A percentile compares a stretch with the other conserved stretches of the same genome.
These are phyloP conservation scores for Disparrhopalites patrizii DNA, from an alignment of 2,888 invertebrate species.

Conservation along the genomic window DNA sequence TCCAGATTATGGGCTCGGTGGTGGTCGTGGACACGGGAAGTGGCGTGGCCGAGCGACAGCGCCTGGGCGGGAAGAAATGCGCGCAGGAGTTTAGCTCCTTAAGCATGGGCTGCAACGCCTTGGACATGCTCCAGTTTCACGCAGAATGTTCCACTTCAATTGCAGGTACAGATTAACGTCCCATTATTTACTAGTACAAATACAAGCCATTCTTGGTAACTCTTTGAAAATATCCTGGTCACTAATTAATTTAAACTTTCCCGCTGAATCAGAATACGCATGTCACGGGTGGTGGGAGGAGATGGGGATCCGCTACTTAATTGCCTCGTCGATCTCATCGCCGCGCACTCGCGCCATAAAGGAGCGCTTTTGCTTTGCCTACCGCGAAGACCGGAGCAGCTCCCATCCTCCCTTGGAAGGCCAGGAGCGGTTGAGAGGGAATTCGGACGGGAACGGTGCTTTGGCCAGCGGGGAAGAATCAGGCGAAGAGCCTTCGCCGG, in stretches of 20 bases:
- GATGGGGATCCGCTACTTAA: slow-evolving; percentile 39
- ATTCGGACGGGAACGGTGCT: neutral
- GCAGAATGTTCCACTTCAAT: slow-evolving; percentile 17
- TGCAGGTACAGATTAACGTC: slow-evolving; percentile 20
- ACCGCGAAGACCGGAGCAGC: slow-evolving; percentile 29
- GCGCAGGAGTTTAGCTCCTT: slow-evolving; percentile 20
- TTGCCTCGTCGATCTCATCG: slow-evolving; percentile 19
- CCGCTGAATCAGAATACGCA: slow-evolving; percentile 31
- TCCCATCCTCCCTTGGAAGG: neutral
- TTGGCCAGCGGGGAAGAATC: slow-evolving; percentile 3
- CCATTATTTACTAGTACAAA: no score
- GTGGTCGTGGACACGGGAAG: no score
- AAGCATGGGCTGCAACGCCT: slow-evolving; percentile 39
- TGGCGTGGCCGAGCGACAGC: no score
- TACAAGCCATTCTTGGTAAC: neutral
- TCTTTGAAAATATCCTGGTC: neutral
- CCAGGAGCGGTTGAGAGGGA: neutral
- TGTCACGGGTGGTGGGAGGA: slow-evolving; percentile 47
- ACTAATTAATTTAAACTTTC: slow-evolving; percentile 1
- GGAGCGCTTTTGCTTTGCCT: slow-evolving; percentile 40
- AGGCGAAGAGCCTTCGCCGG: no score
- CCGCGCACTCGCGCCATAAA: neutral
- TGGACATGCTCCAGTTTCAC: slow-evolving; percentile 38
- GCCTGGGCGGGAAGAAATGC: neutral
- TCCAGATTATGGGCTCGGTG: slow-evolving; percentile 50